Base-by-base conservation (phyloP, 1,140 invertebrate species). In the Hylaeus anthracinus region DNA sequence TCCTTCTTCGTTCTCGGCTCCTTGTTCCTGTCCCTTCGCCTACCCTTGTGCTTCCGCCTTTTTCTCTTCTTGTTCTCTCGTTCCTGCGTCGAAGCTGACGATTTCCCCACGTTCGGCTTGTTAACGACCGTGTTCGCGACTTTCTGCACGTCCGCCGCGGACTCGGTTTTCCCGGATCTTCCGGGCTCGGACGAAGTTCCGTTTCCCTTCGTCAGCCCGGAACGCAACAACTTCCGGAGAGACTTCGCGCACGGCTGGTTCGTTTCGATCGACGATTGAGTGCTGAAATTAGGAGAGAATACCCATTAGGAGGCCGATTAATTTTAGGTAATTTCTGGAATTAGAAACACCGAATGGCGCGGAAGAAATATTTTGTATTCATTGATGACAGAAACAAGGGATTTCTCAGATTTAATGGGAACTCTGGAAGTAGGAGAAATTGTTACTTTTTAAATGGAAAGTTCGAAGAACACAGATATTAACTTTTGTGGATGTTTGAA, bases 181-280 rank as follows among this genome's bases (percentile, higher is more conserved):
- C 87, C 86, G 43, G 76, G 80, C 71, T 88, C 89, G 37, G 82
- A 81, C 77, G 85, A 77, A 45, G 89, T 92, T 64, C 85, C 89
- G 71, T 90, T 91, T 81, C 86, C 85, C 70, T 92, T 92, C 65
- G 86, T 89, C 55, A 78, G 64, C 14, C 91, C 91, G 14, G 91
- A 92, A 70, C 91, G 88, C 48, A 93, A 78, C 14, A 92, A 85
- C 82, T 94, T 93, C 83, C 90, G 89, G 15, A 92, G 88, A 15
- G 91, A 91, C 87, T 92, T 94, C 1, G 88, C 84, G 72, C 91
- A 92, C 43, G 91, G 90, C 72, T 92, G 91, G 77, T 92, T 92
- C 39, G 90, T 92, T 63, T 91, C 90, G 61, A 92, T 89, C 79
- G 89, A 88, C 37, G 86, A 72, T 53, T 87, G 88, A n/a, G 87